Evolutionary conservation across 2,797 vertebrate species (phyloP).

Genomic region (Xenentodon cancila): DNA sequence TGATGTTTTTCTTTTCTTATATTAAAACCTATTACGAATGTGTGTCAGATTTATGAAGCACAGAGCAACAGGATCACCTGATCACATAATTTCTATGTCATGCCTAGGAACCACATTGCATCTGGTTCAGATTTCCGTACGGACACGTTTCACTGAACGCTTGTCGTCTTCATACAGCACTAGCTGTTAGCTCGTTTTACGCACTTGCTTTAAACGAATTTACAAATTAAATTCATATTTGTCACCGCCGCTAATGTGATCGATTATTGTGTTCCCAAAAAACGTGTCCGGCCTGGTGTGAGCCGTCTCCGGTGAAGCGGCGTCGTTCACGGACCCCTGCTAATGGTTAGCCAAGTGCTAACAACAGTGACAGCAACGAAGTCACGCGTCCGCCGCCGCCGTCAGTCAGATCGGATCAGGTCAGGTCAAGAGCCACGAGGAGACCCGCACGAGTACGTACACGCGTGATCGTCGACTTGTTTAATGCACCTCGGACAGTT

Average conservation of each 20-base stretch:
- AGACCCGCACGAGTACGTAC: constrained; percentile 49
- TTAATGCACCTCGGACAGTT: not conserved
- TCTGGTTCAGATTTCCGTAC: constrained; percentile 47
- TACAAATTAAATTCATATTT: not conserved
- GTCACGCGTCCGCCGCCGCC: constrained; percentile 44
- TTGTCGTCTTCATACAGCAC: constrained; percentile 68
- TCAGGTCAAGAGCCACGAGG: constrained; percentile 8
- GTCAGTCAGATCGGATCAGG: too few species aligned
- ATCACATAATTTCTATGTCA: too few species aligned
- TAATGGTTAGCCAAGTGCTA: constrained; percentile 66
- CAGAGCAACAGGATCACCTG: not conserved
- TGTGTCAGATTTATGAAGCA: too few species aligned
- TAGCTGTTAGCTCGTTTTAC: constrained; percentile 34
- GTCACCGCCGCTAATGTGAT: rapidly evolving
- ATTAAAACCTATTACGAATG: too few species aligned
- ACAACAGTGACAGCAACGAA: constrained; percentile 51
- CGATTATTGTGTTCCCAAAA: not conserved
- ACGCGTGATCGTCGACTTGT: not conserved
- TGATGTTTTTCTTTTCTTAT: too few species aligned
- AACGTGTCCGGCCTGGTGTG: not conserved
- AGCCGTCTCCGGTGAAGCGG: not conserved
- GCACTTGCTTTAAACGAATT: not conserved
- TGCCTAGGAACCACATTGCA: constrained; percentile 59
- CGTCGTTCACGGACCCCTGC: not conserved
- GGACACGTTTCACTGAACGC: constrained; percentile 55